These are phyloP conservation scores for Malurus cyaneus DNA, from an alignment of 2,113 vertebrate genomes.

Conservation along the genomic window DNA sequence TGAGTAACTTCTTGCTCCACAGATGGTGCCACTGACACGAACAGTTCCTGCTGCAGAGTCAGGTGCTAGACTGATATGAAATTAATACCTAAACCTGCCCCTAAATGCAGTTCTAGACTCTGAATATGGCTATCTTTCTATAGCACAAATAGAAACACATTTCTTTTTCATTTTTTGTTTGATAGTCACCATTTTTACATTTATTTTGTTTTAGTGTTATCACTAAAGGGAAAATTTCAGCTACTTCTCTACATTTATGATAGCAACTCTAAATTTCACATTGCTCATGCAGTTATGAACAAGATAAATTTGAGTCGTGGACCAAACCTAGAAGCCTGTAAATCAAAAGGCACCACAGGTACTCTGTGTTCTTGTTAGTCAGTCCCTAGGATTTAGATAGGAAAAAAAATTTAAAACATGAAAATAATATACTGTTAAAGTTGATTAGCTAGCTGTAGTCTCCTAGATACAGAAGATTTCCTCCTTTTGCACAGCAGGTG, in stretches of 20 bases:
- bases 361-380: constrained; percentile 62
- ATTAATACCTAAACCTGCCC: background rate
- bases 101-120: background rate
- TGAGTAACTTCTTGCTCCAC: background rate
- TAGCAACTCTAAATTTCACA: constrained; percentile 17
- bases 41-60: background rate
- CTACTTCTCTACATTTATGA: background rate
- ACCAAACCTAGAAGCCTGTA: constrained; percentile 30
- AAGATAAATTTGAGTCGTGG: constrained; percentile 29
- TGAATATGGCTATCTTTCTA: background rate
- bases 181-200: background rate
- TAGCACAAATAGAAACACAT: background rate
- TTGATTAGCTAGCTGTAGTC: constrained; percentile 68
- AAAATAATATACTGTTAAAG: constrained; percentile 70
- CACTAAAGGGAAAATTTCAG: background rate
- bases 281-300: constrained; percentile 32
- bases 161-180: background rate
- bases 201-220: background rate
- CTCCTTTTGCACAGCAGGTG: constrained; percentile 66
- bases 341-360: constrained; percentile 56
- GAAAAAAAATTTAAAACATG: constrained; percentile 40
- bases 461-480: constrained; percentile 65
- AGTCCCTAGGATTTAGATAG: constrained; percentile 46
- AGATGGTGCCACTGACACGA: background rate
- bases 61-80: background rate